Evolutionary conservation across 2,888 invertebrate species (phyloP), one percentile per base, ranked within the genome.

Genomic region (Tortricodes alternella): DNA sequence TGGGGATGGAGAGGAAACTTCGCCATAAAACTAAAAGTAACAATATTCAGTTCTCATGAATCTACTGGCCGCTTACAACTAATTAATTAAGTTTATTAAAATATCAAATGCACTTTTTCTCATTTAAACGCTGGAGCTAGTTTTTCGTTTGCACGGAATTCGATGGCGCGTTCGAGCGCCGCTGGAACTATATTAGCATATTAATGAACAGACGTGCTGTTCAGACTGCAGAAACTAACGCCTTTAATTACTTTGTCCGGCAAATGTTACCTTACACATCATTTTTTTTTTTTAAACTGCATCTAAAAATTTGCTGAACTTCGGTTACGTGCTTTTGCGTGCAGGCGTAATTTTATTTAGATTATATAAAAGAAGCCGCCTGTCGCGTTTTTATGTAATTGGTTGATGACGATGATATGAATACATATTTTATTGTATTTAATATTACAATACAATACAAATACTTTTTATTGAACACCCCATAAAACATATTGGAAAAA

Each of bases 101-200:
- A 35, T 49, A 55, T 49, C 41, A 15, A 43, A 38, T 53, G 35
- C 34, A 49, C n/a, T 49, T 49, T 35, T 21, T 48, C 35, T 24
- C 15, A 19, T 27, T 29, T 48, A 6, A 24, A 16, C 16, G 16
- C 34, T 34, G 7, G 21, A 24, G 34, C 21, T 35, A 32, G 48
- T 27, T 50, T 56, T 50, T 43, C 46, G 53, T 27, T 27, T 53
- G 49, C 52, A 11, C 29, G 37, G 37, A 44, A 59, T 49, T 53
- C 61, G 57, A 59, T 56, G 58, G 50, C 35, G 41, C 53, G 46
- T 23, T 44, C 46, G 43, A 41, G 8, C 57, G n/a, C 29, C 43
- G 32, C n/a, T n/a, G 50, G 50, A 59, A 62, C 59, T 29, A 35
- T 55, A 62, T 62, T 62, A 61, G 62, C 62, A 62, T 62, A 61